Percentiles rank a stretch among this genome's conserved stretches.
Conservation (phyloP, 2,113 vertebrate genomes). For the Lontra canadensis region DNA sequence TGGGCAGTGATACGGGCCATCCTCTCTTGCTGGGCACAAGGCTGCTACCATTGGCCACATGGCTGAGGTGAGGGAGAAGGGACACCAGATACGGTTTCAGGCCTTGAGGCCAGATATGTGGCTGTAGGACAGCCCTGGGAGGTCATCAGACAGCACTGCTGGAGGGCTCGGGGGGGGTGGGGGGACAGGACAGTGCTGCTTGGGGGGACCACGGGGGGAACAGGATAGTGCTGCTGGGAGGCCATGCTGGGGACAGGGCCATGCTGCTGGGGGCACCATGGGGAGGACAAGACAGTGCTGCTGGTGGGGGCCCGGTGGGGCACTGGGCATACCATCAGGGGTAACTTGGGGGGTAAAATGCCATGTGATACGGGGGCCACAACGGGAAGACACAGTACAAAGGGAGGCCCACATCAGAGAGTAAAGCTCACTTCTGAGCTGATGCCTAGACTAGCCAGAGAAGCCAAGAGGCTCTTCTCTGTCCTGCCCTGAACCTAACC, state of each 20-base stretch:
- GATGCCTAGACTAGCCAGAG: not conserved
- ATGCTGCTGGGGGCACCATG: not conserved
- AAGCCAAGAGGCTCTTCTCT: not conserved
- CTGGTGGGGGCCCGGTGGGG: not conserved
- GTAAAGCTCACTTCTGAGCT: not conserved
- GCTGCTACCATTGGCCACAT: accelerated
- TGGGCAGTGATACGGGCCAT: too few species aligned
- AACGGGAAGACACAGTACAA: not conserved
- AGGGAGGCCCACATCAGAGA: not conserved
- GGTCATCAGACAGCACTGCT: not conserved
- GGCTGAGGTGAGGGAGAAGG: not conserved
- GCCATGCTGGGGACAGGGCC: not conserved
- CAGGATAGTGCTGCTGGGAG: too few species aligned
- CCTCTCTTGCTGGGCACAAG: not conserved
- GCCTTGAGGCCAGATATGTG: not conserved
- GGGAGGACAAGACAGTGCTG: not conserved
- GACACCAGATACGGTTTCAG: not conserved
- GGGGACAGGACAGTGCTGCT: not conserved
- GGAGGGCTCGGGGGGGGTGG: accelerated
- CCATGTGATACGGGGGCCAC: not conserved
- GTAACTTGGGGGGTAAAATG: not conserved
- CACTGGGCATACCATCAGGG: not conserved
- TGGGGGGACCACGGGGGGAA: not conserved
- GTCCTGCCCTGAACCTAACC: not conserved
- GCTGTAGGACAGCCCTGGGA: not conserved